phyloP scores from a whole-genome alignment of 2,888 invertebrate genomes.

The Hirtodrosophila confusa region DNA sequence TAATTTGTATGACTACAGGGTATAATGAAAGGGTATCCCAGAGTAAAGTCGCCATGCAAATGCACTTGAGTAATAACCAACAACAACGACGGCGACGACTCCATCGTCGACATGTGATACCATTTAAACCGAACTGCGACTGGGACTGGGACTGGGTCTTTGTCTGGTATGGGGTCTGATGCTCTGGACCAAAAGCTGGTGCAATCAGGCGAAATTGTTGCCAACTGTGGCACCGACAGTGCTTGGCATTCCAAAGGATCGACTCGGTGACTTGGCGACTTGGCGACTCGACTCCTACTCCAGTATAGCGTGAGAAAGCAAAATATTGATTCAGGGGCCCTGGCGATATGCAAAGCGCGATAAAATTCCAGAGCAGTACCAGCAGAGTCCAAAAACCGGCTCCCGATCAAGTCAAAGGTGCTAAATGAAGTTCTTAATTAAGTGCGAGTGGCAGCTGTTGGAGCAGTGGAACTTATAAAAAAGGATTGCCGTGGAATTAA shows the following conservation, averaged over 20 bases:
- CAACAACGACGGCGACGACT: slow-evolving; percentile 25
- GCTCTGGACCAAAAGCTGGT: slow-evolving; percentile 38
- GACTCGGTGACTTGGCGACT: slow-evolving; percentile 17
- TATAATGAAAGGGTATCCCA: slow-evolving; percentile 12
- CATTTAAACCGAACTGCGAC: slow-evolving; percentile 57
- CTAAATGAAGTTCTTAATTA: slow-evolving; percentile 80
- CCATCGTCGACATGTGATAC: slow-evolving; percentile 72
- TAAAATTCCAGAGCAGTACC: slow-evolving; percentile 67
- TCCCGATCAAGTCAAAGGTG: slow-evolving; percentile 66
- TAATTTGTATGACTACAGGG: neutral
- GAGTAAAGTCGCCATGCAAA: slow-evolving; percentile 59
- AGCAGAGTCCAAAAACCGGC: slow-evolving; percentile 48
- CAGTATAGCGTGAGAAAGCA: slow-evolving; percentile 76
- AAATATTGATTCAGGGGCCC: slow-evolving; percentile 75
- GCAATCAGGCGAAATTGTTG: slow-evolving; percentile 77
- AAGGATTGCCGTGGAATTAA: slow-evolving; percentile 45
- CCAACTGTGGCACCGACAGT: slow-evolving; percentile 63
- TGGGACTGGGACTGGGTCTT: slow-evolving; percentile 12
- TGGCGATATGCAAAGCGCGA: slow-evolving; percentile 77
- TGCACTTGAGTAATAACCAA: slow-evolving; percentile 57
- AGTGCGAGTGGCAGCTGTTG: slow-evolving; percentile 70
- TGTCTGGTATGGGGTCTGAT: slow-evolving; percentile 12
- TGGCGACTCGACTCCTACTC: slow-evolving; percentile 34
- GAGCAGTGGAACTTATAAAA: slow-evolving; percentile 14
- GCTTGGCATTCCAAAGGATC: slow-evolving; percentile 65